Evolutionary conservation across 2,888 invertebrate genomes (phyloP).

Genomic region (Lasioglossum zephyrum): DNA sequence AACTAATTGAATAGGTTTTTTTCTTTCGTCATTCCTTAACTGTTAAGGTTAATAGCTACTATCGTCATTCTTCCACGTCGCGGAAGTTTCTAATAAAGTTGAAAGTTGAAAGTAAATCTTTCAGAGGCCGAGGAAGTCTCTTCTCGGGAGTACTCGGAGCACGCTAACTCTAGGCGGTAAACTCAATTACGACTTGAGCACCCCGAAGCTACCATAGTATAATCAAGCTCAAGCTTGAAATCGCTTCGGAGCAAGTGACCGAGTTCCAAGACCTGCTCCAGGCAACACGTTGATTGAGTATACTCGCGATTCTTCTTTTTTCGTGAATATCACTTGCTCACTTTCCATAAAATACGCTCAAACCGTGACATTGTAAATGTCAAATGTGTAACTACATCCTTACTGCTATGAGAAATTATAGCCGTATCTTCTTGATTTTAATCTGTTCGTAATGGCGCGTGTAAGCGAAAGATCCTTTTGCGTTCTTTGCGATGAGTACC

Average conservation of each 20-base stretch:
- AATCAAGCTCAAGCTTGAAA: conserved; percentile 14
- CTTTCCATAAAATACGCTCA: background rate
- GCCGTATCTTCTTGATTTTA: background rate
- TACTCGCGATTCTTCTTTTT: background rate
- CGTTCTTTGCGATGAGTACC: no score
- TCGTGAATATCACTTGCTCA: background rate
- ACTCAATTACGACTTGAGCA: conserved; percentile 9
- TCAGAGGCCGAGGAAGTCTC: background rate
- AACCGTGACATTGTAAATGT: background rate
- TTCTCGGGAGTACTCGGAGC: background rate
- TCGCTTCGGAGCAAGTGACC: background rate
- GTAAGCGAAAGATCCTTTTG: background rate
- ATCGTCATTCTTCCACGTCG: background rate
- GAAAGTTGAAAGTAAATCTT: conserved; percentile 7
- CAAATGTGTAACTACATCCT: background rate
- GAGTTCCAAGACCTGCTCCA: conserved; percentile 4
- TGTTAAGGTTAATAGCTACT: background rate
- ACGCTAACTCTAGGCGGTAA: background rate
- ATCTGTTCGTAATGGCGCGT: background rate
- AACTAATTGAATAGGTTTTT: background rate
- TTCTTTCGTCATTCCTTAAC: background rate
- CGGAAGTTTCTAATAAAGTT: background rate
- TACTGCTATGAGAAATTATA: background rate
- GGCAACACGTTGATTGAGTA: conserved; percentile 8
- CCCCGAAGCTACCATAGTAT: conserved; percentile 9